Percentiles rank a stretch among this genome's conserved stretches.
Conservation (phyloP, 2,113 vertebrate species). For the Dendrocopos noguchii region DNA sequence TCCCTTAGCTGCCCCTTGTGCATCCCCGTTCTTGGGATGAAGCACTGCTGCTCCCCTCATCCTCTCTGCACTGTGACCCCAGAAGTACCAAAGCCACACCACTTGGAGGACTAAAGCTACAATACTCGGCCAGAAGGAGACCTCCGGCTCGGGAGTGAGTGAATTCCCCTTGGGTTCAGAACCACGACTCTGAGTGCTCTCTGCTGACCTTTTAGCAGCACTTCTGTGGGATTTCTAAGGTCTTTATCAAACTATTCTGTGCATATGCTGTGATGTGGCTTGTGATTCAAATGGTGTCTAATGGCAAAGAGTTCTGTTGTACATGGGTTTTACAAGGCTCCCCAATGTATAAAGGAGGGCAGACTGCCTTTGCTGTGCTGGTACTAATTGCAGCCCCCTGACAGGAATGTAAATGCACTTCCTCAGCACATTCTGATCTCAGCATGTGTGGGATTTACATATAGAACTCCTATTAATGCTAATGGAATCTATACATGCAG, state of each 20-base stretch:
- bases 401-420: conserved; percentile 60
- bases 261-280: background rate
- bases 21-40: fast-evolving
- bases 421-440: conserved; percentile 4
- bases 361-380: conserved; percentile 19
- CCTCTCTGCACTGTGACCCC: fast-evolving
- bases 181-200: background rate
- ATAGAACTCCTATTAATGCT: too few species aligned
- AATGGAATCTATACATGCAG: too few species aligned
- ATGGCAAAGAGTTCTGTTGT: conserved; percentile 3
- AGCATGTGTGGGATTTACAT: too few species aligned
- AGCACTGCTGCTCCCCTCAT: background rate
- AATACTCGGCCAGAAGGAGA: fast-evolving
- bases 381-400: conserved; percentile 57
- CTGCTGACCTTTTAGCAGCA: background rate
- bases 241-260: background rate
- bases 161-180: background rate
- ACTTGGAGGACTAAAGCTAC: too few species aligned
- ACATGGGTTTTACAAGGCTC: conserved; percentile 26
- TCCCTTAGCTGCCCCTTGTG: background rate
- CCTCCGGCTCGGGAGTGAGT: background rate
- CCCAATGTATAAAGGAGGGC: conserved; percentile 1
- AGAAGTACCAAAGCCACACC: fast-evolving
- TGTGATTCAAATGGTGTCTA: background rate
- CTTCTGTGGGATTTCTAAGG: background rate